Percentiles rank a stretch among this genome's conserved stretches.
phyloP scores from a whole-genome alignment of 2,888 invertebrate genomes.

The Julus scanicus region DNA sequence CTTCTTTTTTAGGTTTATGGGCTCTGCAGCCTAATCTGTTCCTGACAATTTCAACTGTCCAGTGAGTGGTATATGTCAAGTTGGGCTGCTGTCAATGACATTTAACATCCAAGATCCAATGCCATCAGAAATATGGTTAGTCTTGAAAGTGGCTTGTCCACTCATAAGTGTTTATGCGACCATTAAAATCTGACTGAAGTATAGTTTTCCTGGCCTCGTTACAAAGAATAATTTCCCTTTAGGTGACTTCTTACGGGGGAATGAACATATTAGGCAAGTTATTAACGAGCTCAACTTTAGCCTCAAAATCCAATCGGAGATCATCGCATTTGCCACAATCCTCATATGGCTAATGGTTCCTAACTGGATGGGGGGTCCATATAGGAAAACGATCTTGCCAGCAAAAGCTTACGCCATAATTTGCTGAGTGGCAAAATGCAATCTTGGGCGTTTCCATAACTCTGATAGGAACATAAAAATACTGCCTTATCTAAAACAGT shows the following conservation, averaged over 20 bases:
- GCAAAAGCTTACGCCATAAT: not conserved
- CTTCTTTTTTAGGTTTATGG: not conserved
- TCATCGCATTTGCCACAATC: conserved; percentile 5
- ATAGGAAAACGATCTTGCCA: not conserved
- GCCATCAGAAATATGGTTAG: not conserved
- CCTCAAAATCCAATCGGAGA: not conserved
- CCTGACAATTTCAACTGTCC: conserved; percentile 30
- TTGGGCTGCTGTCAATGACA: conserved; percentile 1
- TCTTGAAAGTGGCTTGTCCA: conserved; percentile 3
- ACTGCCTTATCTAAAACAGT: conserved; percentile 31
- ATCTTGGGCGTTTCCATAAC: conserved; percentile 30
- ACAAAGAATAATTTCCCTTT: not conserved
- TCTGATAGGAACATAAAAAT: conserved; percentile 22
- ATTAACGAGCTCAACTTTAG: not conserved
- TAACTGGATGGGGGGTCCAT: conserved; percentile 27
- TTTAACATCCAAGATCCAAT: conserved; percentile 4
- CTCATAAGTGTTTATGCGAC: not conserved
- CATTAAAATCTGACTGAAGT: conserved; percentile 28
- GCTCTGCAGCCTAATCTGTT: conserved; percentile 28
- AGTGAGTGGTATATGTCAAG: conserved; percentile 16
- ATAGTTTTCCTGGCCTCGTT: not conserved
- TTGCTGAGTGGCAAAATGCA: conserved; percentile 38
- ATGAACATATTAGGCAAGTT: conserved; percentile 24
- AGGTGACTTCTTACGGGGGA: not conserved
- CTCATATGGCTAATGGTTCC: conserved; percentile 12